Conservation (phyloP, 2,797 vertebrate genomes). For the Vireo griseus region DNA sequence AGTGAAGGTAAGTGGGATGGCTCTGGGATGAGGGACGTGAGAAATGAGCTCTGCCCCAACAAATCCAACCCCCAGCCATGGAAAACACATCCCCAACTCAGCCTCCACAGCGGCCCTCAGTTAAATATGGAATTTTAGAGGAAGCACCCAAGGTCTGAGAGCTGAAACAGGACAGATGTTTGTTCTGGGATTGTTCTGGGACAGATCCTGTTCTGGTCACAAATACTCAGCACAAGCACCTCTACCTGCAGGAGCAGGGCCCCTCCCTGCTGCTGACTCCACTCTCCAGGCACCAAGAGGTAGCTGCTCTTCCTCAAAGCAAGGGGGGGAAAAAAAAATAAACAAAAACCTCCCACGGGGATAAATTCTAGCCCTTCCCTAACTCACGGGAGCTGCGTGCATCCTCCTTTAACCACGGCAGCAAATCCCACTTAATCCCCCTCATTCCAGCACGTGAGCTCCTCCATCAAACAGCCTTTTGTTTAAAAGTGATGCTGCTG, state of each 20-base stretch:
- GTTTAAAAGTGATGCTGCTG: background rate
- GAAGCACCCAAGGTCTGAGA: background rate
- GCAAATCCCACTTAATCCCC: conserved; percentile 34
- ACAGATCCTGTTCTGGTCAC: fast-evolving
- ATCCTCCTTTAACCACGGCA: background rate
- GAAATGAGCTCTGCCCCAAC: fast-evolving
- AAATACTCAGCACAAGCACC: fast-evolving
- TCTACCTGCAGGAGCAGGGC: background rate
- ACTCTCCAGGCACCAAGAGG: background rate
- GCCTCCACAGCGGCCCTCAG: background rate
- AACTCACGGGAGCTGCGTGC: background rate
- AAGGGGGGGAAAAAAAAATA: background rate
- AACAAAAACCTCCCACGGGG: background rate
- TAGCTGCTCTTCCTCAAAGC: background rate
- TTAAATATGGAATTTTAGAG: fast-evolving
- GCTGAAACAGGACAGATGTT: no score
- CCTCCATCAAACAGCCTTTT: conserved; percentile 1
- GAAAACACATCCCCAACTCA: background rate
- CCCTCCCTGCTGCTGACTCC: background rate
- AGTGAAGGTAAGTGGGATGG: background rate
- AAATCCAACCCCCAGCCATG: background rate
- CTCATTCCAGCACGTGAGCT: background rate
- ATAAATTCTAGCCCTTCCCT: background rate
- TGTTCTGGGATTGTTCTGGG: no score
- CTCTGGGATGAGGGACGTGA: background rate